Percentiles rank a stretch among this genome's conserved stretches.
Conservation (phyloP, 2,888 invertebrate genomes). For the Drosophila eohydei region DNA sequence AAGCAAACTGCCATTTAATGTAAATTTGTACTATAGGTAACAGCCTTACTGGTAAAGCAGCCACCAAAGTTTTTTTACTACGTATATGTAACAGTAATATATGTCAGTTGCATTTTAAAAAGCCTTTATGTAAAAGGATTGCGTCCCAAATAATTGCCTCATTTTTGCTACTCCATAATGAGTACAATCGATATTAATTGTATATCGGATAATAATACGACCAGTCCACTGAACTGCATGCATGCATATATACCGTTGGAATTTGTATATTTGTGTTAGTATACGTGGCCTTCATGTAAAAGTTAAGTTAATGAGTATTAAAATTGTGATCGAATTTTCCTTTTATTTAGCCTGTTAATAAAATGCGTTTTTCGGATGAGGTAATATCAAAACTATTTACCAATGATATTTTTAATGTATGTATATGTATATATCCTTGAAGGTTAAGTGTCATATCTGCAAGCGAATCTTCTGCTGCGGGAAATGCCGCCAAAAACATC, state of each 20-base stretch:
- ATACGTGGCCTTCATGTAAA: conserved; percentile 1
- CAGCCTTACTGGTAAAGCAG: no score
- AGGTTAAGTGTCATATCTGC: conserved; percentile 83
- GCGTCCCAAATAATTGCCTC: neutral
- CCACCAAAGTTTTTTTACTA: neutral
- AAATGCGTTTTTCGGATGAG: conserved; percentile 46
- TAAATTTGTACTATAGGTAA: no score
- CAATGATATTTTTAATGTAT: neutral
- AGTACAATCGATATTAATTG: conserved; percentile 16
- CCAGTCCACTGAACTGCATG: conserved; percentile 11
- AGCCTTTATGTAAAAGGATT: neutral
- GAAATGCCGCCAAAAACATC: conserved; percentile 83
- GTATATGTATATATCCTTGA: neutral
- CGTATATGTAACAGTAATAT: neutral
- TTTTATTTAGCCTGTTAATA: neutral
- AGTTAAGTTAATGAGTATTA: neutral
- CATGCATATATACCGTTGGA: conserved; percentile 36
- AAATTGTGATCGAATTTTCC: neutral
- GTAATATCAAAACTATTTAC: conserved; percentile 7
- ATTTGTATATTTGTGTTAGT: neutral
- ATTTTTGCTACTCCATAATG: neutral
- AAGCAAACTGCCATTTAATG: neutral
- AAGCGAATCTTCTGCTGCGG: conserved; percentile 83
- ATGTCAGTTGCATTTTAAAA: neutral
- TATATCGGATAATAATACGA: conserved; percentile 8